Evolutionary conservation across 2,113 vertebrate species (phyloP), one percentile per base, ranked within the genome.

Genomic region (Tyto alba): DNA sequence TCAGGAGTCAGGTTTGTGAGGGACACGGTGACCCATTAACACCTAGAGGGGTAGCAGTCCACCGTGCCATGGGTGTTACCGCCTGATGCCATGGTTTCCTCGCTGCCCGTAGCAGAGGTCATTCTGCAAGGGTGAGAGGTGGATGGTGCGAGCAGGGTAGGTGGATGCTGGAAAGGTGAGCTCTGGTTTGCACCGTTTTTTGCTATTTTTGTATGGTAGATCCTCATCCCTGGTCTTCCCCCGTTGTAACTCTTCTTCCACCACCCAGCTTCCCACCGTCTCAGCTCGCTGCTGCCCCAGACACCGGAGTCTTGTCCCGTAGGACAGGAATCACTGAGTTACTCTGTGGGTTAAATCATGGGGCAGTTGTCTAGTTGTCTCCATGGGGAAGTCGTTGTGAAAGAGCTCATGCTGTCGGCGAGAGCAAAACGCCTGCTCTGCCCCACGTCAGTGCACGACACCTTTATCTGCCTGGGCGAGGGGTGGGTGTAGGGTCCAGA

Each of bases 391-490:
- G 19, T 79, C 71, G 62, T 69, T 50, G 40, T 3, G 34, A 47
- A 90, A 43, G 18, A 48, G 30, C 60, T 66, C 22, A 1, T 72
- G 85, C 27, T 74, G 2, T 34, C 5, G 5, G 29, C 7, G 6
- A 55, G 62, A 75, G 52, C 36, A 16, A 13, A 67, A 25, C 2
- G 1, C 30, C 21, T 23, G n/a, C 69, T 88, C 40, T 80, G 68
- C 62, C 36, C 25, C 0, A 0, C 13, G 26, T 13, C 2, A 2
- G 27, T 16, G 76, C 71, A 19, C 1, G 1, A 7, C 2, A 4
- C 64, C 48, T 47, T 52, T 1, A 5, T 79, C 77, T 48, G n/a
- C 55, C 50, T 47, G 71, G 59, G 22, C 15, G 20, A 67, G 41
- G 59, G 25, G 14, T 20, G 40, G 23, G 12, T 23, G 72, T 5